Conservation (phyloP, 2,797 vertebrate genomes). For the Lagodon rhomboides region DNA sequence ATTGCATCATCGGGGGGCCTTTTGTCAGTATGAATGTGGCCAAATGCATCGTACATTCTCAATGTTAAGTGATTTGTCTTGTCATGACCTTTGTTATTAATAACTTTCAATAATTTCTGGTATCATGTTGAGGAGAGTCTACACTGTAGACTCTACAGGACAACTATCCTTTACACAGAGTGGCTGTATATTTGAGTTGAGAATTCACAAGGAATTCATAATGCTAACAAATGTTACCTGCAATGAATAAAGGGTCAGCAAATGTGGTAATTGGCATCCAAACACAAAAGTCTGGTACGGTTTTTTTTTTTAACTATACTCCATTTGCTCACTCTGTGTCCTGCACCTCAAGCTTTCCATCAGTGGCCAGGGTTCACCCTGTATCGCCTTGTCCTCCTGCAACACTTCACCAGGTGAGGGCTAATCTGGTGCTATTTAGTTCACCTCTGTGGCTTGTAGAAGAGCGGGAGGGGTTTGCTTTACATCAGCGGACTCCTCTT, state of each 20-base stretch:
- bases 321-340: background rate
- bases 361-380: background rate
- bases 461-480: conserved; percentile 11
- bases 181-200: background rate
- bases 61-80: background rate
- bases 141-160: too few species aligned
- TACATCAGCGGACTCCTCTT: background rate
- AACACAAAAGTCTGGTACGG: background rate
- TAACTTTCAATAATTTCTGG: conserved; percentile 11
- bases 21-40: background rate
- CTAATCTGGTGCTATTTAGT: conserved; percentile 27
- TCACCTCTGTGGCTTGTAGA: conserved; percentile 1
- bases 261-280: background rate
- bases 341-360: background rate
- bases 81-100: background rate
- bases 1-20: background rate
- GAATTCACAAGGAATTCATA: conserved; percentile 2
- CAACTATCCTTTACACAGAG: background rate
- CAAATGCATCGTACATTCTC: background rate
- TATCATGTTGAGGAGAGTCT: conserved; percentile 8
- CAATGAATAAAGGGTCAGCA: background rate
- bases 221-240: conserved; percentile 8
- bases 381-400: background rate
- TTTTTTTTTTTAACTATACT: background rate
- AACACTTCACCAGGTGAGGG: conserved; percentile 8